Percentiles rank a stretch among this genome's conserved stretches.
phyloP scores from a whole-genome alignment of 2,888 invertebrate genomes.

The Cosmia trapezina region DNA sequence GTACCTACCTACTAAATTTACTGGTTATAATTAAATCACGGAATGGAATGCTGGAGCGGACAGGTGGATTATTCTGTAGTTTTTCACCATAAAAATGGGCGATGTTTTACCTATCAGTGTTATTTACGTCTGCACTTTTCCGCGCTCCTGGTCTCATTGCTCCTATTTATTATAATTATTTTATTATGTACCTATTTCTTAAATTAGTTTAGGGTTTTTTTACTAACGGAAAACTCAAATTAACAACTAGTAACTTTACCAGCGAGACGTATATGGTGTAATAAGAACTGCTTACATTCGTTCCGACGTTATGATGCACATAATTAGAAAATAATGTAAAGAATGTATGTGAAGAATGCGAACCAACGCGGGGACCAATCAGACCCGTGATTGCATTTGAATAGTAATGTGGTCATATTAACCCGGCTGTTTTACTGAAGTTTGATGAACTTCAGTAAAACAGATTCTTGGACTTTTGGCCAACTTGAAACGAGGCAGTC shows the following conservation, averaged over 20 bases:
- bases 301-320: background rate
- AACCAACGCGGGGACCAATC: too few relatives aligned
- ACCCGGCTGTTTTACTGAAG: too few relatives aligned
- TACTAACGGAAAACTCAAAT: conserved; percentile 13
- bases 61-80: background rate
- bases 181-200: conserved; percentile 1
- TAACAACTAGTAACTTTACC: background rate
- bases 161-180: conserved; percentile 9
- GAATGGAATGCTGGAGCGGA: background rate
- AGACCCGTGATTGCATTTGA: background rate
- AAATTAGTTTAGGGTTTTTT: background rate
- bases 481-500: background rate
- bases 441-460: too few relatives aligned
- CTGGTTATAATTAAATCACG: background rate
- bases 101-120: conserved; percentile 3
- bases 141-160: background rate
- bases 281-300: background rate
- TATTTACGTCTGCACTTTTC: background rate
- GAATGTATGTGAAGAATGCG: background rate
- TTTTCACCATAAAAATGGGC: background rate
- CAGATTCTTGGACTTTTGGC: background rate
- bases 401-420: background rate
- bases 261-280: background rate
- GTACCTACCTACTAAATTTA: too few relatives aligned
- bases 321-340: background rate